Conservation (phyloP, 2,888 invertebrate species). For the Acronicta alni region DNA sequence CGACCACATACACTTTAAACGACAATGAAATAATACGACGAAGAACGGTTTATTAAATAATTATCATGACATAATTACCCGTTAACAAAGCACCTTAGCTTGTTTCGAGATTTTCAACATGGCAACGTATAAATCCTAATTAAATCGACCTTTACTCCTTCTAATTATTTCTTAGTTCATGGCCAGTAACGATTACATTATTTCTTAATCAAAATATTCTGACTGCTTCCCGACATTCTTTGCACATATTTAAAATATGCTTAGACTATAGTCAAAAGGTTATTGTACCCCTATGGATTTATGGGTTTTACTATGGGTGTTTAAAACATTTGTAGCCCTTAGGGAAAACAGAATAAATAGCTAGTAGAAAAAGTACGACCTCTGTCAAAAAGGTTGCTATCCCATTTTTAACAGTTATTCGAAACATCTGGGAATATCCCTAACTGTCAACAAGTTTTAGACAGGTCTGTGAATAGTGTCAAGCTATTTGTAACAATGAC, state of each 20-base stretch:
- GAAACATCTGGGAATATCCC: conserved; percentile 5
- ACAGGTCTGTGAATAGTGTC: conserved; percentile 5
- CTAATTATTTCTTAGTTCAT: conserved; percentile 48
- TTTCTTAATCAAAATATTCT: conserved; percentile 13
- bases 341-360: not conserved
- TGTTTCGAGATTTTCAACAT: conserved; percentile 28
- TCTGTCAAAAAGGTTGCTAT: conserved; percentile 2
- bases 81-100: conserved; percentile 30
- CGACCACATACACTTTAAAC: too few species aligned
- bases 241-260: not conserved
- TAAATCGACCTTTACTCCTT: conserved; percentile 49
- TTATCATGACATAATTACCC: conserved; percentile 20
- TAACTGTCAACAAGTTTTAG: conserved; percentile 14
- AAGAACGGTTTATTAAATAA: too few species aligned
- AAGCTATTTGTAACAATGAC: conserved; percentile 36
- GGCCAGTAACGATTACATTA: conserved; percentile 14
- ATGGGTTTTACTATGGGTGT: too few species aligned
- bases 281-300: not conserved
- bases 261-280: not conserved
- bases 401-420: conserved; percentile 3
- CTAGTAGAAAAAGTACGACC: conserved; percentile 15
- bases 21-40: too few species aligned
- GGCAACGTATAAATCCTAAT: conserved; percentile 50
- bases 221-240: not conserved
- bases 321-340: not conserved